These are phyloP conservation scores for Aphaenogaster rudis DNA, from an alignment of 1,140 invertebrate species.

Conservation along the genomic window DNA sequence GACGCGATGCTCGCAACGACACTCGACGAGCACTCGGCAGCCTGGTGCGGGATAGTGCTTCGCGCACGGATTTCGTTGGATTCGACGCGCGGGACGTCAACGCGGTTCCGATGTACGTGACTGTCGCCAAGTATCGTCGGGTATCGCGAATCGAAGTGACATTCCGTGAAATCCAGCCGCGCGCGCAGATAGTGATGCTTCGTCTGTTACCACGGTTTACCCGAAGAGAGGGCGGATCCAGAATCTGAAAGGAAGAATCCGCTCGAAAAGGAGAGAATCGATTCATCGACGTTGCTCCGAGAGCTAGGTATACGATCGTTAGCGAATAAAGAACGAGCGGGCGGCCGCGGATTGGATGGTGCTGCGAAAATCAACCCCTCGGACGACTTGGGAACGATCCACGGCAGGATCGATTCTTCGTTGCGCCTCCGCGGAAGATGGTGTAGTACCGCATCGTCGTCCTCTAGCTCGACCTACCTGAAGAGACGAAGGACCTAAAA, in stretches of 20 bases:
- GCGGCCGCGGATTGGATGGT: neutral
- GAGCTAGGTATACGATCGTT: neutral
- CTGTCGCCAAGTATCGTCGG: constrained; percentile 4
- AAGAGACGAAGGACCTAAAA: neutral
- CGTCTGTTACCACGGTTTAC: neutral
- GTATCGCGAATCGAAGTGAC: constrained; percentile 9
- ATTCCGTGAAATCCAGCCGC: neutral
- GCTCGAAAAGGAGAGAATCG: neutral
- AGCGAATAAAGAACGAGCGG: neutral
- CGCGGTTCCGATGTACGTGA: constrained; percentile 31
- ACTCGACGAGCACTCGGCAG: constrained; percentile 57
- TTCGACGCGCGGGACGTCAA: constrained; percentile 40
- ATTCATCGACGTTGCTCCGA: neutral
- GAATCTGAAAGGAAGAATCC: neutral
- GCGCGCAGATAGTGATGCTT: neutral
- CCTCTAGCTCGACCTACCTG: neutral
- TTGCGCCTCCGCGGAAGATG: constrained; percentile 19
- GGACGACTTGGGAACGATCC: neutral
- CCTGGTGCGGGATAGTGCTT: constrained; percentile 59
- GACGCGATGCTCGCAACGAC: constrained; percentile 40
- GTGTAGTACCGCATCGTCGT: neutral
- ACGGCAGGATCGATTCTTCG: neutral
- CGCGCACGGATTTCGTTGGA: constrained; percentile 41
- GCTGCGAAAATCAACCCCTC: neutral
- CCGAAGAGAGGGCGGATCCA: neutral